phyloP scores from a whole-genome alignment of 2,888 invertebrate genomes.

The Tipula confusa region DNA sequence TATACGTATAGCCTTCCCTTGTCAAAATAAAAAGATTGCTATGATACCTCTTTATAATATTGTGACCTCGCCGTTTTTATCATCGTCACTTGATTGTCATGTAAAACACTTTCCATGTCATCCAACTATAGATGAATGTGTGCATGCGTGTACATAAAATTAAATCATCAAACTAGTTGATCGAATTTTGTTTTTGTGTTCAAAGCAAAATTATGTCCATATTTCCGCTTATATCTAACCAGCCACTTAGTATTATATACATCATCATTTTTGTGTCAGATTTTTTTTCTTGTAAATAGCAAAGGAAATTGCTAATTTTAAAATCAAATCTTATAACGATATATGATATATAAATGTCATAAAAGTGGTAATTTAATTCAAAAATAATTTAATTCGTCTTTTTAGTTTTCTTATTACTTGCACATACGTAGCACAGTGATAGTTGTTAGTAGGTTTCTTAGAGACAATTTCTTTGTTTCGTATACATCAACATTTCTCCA shows the following conservation, averaged over 20 bases:
- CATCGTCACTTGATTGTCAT: neutral
- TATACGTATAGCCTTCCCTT: too few relatives aligned
- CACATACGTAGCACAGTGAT: neutral
- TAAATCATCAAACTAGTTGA: neutral
- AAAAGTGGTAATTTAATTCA: neutral
- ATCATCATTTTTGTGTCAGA: neutral
- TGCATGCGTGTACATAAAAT: neutral
- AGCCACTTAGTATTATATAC: neutral
- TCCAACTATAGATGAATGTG: neutral
- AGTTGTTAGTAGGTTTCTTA: constrained; percentile 3
- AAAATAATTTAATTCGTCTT: neutral
- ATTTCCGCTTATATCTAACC: neutral
- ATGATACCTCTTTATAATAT: too few relatives aligned
- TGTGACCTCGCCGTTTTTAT: too few relatives aligned
- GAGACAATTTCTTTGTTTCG: neutral
- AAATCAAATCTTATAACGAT: neutral
- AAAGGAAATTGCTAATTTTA: constrained; percentile 4
- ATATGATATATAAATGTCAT: neutral
- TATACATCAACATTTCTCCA: neutral
- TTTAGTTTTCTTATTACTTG: neutral
- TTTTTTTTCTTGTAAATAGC: neutral
- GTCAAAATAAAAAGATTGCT: too few relatives aligned
- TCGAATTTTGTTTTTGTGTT: too few relatives aligned
- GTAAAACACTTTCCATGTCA: neutral
- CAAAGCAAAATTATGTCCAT: neutral